Evolutionary conservation across 2,797 vertebrate species (phyloP).

Genomic region (Otolemur crassicaudatus): DNA sequence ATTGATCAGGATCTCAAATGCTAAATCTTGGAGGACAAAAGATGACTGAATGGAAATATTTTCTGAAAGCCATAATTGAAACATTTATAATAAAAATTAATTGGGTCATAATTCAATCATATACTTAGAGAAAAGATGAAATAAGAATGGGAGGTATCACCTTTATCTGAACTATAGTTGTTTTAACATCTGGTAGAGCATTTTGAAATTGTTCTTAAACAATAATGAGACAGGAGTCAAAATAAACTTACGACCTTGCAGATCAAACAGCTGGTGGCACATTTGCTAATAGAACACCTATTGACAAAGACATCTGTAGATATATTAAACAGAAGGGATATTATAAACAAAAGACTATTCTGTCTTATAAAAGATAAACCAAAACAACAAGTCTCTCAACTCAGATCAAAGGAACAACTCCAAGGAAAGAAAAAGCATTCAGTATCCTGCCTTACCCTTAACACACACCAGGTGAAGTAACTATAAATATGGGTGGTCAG

Average conservation of each 20-base stretch:
- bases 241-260: neutral
- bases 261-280: neutral
- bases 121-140: neutral
- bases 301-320: neutral
- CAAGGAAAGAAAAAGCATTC: neutral
- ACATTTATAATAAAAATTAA: constrained; percentile 18
- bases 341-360: neutral
- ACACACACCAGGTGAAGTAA: neutral
- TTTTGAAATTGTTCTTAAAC: constrained; percentile 14
- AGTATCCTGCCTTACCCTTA: neutral
- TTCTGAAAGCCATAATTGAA: constrained; percentile 27
- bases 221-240: neutral
- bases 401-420: neutral
- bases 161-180: neutral
- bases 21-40: neutral
- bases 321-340: constrained; percentile 19
- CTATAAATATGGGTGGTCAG: neutral
- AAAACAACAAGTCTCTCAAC: neutral
- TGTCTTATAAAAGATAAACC: neutral
- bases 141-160: neutral
- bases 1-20: neutral
- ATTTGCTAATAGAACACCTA: neutral
- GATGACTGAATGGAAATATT: neutral
- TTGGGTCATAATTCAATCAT: neutral
- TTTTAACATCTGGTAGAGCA: neutral